A percentile compares a stretch with the other conserved stretches of the same genome.
These are phyloP conservation scores for Cherax quadricarinatus DNA, from an alignment of 1,140 invertebrate species.

Conservation along the genomic window DNA sequence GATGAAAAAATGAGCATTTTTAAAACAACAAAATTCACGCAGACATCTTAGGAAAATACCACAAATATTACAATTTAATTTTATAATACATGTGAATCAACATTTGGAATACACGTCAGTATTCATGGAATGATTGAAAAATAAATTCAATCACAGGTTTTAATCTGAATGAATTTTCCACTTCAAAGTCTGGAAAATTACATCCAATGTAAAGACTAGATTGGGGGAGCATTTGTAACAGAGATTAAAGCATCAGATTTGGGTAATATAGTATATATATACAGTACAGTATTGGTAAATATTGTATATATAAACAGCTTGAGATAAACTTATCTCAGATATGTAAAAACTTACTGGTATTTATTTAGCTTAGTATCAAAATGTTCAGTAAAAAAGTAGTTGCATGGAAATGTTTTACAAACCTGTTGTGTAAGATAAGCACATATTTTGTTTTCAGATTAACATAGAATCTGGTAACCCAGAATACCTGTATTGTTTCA, in stretches of 20 bases:
- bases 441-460: neutral
- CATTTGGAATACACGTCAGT: constrained; percentile 32
- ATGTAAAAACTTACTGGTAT: constrained; percentile 24
- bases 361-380: constrained; percentile 46
- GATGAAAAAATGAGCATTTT: constrained; percentile 22
- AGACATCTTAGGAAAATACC: constrained; percentile 37
- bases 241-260: constrained; percentile 13
- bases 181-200: constrained; percentile 8
- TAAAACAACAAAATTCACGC: constrained; percentile 54
- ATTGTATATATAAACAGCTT: neutral
- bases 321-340: constrained; percentile 16
- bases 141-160: constrained; percentile 25
- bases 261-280: neutral
- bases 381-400: constrained; percentile 51
- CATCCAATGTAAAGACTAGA: constrained; percentile 39
- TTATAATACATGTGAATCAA: constrained; percentile 43
- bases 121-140: constrained; percentile 29
- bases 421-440: neutral
- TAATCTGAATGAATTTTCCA: constrained; percentile 8
- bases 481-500: neutral
- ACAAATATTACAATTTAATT: constrained; percentile 49
- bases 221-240: constrained; percentile 4
- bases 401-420: constrained; percentile 2
- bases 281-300: neutral
- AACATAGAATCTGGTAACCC: neutral